These are phyloP conservation scores for Nettapus auritus DNA, from an alignment of 2,113 vertebrate genomes.

Conservation along the genomic window DNA sequence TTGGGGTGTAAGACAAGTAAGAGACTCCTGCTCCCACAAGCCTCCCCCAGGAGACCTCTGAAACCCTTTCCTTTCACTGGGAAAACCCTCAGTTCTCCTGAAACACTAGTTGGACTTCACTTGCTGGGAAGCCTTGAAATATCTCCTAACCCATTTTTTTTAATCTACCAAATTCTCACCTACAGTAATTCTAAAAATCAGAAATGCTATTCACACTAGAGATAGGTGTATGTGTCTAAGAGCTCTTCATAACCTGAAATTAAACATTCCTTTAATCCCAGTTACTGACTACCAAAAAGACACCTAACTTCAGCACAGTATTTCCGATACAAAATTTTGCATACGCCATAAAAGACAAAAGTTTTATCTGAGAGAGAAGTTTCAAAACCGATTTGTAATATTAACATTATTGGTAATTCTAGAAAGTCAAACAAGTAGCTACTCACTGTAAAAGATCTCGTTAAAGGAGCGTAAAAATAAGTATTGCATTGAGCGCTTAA, in stretches of 20 bases:
- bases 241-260: neutral
- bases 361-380: neutral
- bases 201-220: neutral
- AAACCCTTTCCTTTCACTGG: neutral
- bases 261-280: neutral
- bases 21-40: neutral
- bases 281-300: neutral
- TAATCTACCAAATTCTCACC: neutral
- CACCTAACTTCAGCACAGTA: neutral
- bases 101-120: neutral
- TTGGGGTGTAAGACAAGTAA: neutral
- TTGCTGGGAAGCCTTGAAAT: neutral
- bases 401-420: neutral
- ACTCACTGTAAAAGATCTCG: neutral
- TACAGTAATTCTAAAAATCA: neutral
- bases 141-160: neutral
- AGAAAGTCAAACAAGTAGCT: neutral
- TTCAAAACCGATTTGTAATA: neutral
- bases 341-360: neutral
- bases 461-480: neutral
- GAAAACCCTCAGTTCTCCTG: neutral
- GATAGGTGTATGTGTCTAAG: neutral
- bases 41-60: neutral
- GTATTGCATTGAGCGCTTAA: neutral
- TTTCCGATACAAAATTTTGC: neutral